Base-by-base conservation (phyloP, 2,888 invertebrate genomes). In the Alsophila aescularia region DNA sequence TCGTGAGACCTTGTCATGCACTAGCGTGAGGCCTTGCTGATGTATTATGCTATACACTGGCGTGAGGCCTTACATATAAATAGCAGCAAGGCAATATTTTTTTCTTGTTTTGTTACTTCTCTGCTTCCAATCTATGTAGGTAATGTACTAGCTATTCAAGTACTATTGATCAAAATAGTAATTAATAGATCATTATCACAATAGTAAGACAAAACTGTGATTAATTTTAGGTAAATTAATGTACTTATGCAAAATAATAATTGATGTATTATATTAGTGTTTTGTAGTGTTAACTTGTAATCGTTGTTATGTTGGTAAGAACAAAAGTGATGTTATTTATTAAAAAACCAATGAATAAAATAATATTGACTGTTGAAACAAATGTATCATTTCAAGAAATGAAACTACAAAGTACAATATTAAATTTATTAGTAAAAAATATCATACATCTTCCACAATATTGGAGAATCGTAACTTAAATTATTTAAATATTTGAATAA, bases 371-470 rank as follows among this genome's bases (percentile, higher is more conserved):
- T 67, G 69, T 70, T 70, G 44, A 57, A 31, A 48, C 18, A 18
- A 37, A 21, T 42, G 45, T 43, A 37, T 56, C 13, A 49, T 58
- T 52, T 37, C 18, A 18, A 12, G 7, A 77, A 88, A 83, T 81
- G 72, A 87, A 87, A 87, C 79, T 57, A 72, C 49, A 42, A 44
- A 57, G 44, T 90, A 90, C 86, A 90, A 90, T 91, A 91, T 90
- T 91, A 91, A 91, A 91, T 91, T 91, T 91, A 91, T 91, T 91
- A 91, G 91, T 91, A 91, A 90, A 91, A 90, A 91, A 91, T 91
- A 91, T 91, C 88, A 91, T 91, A 90, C 91, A 90, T 91, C 90
- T 90, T 90, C 91, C 91, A 90, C 89, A 90, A 90, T 90, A 89
- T 89, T 87, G 91, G 90, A 90, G 89, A 91, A 90, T 89, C 81